phyloP scores from a whole-genome alignment of 2,888 invertebrate species.

The Amphipoea lucens region DNA sequence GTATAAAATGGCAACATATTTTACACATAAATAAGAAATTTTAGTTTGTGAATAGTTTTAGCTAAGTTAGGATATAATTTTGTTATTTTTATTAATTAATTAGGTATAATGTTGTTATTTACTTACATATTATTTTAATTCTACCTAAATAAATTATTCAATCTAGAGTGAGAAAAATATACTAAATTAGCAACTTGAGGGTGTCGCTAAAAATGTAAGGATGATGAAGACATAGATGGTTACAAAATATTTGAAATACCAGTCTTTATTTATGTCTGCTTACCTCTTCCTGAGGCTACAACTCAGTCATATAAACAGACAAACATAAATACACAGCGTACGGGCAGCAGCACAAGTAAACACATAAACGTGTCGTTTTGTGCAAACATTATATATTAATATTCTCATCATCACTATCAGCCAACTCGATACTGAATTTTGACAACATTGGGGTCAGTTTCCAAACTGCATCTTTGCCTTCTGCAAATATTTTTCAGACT shows the following conservation, averaged over 20 bases:
- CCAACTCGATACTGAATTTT: background rate
- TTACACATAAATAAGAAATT: no score
- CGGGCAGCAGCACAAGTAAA: conserved; percentile 15
- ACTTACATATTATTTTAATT: no score
- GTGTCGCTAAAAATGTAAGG: background rate
- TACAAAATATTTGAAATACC: background rate
- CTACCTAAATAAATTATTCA: no score
- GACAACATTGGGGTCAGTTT: background rate
- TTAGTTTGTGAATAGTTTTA: no score
- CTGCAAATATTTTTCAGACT: background rate
- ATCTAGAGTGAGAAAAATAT: background rate
- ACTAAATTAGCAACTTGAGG: background rate
- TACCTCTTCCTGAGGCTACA: conserved; percentile 24
- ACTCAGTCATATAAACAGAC: conserved; percentile 6
- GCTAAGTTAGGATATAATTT: no score
- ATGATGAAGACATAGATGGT: background rate
- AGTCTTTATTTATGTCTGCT: background rate
- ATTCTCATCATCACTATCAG: conserved; percentile 6
- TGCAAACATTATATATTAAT: conserved; percentile 12
- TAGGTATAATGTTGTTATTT: no score
- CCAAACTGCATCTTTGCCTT: no score
- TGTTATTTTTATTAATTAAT: no score
- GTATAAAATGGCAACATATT: no score
- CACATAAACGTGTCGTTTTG: background rate
- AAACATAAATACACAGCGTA: conserved; percentile 26